Evolutionary conservation across 2,113 vertebrate species (phyloP), one percentile per base, ranked within the genome.

Genomic region (Cyanoramphus novaezelandiae): DNA sequence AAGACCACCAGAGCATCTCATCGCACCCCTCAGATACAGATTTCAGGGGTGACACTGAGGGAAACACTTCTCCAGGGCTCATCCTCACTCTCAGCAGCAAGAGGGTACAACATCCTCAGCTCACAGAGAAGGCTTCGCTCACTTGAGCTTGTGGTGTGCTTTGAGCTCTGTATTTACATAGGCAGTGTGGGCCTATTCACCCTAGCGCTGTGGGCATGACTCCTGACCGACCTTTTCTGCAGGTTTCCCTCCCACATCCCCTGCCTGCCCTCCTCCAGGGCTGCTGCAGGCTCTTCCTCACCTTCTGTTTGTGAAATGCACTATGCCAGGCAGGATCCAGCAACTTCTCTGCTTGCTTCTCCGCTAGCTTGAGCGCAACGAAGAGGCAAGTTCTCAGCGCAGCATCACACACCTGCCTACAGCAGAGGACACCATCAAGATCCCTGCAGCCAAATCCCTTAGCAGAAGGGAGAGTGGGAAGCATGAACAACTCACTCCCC

Each of bases 401-500:
- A 24, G 31, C 70, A n/a, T 53, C 49, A 20, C 77, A 41, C 41
- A 35, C 24, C 69, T 35, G 27, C 69, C 78, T 23, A 2, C 39
- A 50, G 74, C 81, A 63, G 55, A 91, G 60, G 44, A 72, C 44
- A 44, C 18, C 4, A 0, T 29, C 55, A 53, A 86, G 46, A 55
- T 63, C 37, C 49, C 24, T 50, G 18, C 11, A 74, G 64, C 65
- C 64, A 77, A 83, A 71, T 11, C 25, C 13, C 7, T 19, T 24
- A 5, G 29, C 53, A 75, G 52, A 91, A 79, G 17, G 16, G 39
- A 74, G 53, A 13, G 7, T 72, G 64, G 49, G 28, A 90, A 69
- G 69, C 0, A 0, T 12, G 5, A 95, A 44, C 27, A 43, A n/a
- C 75, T 69, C 29, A 0, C 39, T 62, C 29, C 12, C 27, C 7